Evolutionary conservation across 2,888 invertebrate species (phyloP), one percentile per base, ranked within the genome.

Genomic region (Adelphocoris suturalis): DNA sequence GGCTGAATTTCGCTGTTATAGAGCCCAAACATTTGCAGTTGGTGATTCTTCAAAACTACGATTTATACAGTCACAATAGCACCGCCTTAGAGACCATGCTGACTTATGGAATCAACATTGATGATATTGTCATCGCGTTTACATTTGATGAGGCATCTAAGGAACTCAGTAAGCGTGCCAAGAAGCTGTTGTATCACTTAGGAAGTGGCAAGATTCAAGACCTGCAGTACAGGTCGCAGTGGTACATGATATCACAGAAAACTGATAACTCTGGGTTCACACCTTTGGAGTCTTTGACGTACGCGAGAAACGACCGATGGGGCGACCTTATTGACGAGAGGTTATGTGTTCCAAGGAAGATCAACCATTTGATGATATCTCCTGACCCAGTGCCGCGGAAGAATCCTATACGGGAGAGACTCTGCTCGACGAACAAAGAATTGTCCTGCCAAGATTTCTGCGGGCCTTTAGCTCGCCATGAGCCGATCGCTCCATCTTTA

Each of bases 131-230:
- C 2, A 93, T 94, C 57, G 93, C 94, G 48, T 94, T 94, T 47
- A 94, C 94, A 11, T 94, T 94, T 92, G 95, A 95, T 92, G 95
- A 95, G 92, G 94, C 94, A 0, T 94, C 94, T 7, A 94, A 93
- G 91, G 94, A 94, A 93, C 94, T 95, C 52, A 94, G 94, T 61
- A 93, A 93, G 84, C 93, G 94, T 91, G 94, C 94, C 0, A 94
- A 93, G 91, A 93, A 94, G 90, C 92, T 94, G 47, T 92, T 95
- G 61, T 94, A 94, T 92, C 93, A 94, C 86, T 92, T 95, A 90
- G 95, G 95, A 86, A 94, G 94, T 91, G 94, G 94, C 61, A 93
- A 94, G 92, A 93, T 94, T 86, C 94, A 95, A 92, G 94, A 95
- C 91, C 92, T 95, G 9, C 94, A 94, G 90, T 95, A 90, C 55